phyloP scores from a whole-genome alignment of 2,113 vertebrate genomes.

The Hyla sarda region DNA sequence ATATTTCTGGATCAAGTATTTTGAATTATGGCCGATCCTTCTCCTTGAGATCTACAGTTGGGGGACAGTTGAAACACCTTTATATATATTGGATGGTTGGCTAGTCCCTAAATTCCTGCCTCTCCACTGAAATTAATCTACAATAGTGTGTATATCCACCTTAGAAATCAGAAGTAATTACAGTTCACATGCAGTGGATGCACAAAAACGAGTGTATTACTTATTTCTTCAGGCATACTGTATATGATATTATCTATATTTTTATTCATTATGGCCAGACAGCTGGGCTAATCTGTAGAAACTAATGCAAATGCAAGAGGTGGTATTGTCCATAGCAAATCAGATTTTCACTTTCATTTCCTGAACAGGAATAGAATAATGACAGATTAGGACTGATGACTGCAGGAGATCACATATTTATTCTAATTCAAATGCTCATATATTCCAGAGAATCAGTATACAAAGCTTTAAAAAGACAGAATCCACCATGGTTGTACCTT shows the following conservation, averaged over 20 bases:
- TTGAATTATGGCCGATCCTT: too few species aligned
- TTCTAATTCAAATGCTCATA: not conserved
- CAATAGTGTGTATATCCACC: too few species aligned
- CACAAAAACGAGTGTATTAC: not conserved
- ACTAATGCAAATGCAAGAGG: not conserved
- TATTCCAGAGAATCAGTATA: not conserved
- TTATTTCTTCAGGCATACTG: not conserved
- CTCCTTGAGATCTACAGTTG: too few species aligned
- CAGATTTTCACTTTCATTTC: not conserved
- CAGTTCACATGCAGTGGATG: not conserved
- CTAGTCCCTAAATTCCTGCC: too few species aligned
- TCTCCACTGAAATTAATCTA: too few species aligned
- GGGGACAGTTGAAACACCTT: too few species aligned
- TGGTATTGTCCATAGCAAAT: not conserved
- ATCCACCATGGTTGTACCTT: not conserved
- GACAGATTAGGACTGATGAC: not conserved
- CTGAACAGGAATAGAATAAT: not conserved
- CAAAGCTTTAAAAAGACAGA: not conserved
- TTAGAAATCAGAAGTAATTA: too few species aligned
- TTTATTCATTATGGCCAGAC: not conserved
- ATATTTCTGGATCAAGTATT: too few species aligned
- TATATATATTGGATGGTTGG: too few species aligned
- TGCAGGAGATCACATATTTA: not conserved
- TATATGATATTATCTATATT: not conserved
- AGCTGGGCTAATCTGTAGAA: not conserved